A percentile compares a stretch with the other conserved stretches of the same genome.
phyloP scores from a whole-genome alignment of 2,797 vertebrate genomes.

The Onychomys torridus region DNA sequence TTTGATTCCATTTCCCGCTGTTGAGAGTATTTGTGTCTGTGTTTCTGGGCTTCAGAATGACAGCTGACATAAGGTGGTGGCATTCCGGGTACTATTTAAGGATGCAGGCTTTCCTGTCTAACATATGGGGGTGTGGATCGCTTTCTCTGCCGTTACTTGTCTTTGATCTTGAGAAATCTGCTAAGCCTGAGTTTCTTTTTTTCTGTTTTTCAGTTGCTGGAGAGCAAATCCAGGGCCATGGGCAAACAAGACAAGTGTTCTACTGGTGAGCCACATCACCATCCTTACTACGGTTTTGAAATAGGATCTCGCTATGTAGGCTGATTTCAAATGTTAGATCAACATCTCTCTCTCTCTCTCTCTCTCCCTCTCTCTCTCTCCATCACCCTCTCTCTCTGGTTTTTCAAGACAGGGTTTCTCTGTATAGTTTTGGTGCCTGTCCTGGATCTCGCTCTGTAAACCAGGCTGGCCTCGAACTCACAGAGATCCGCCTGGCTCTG shows the following conservation, averaged over 20 bases:
- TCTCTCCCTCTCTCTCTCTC: too few species aligned
- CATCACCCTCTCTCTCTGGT: too few species aligned
- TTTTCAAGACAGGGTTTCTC: too few species aligned
- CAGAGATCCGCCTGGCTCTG: too few species aligned
- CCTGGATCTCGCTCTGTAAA: too few species aligned
- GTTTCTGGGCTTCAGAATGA: background rate
- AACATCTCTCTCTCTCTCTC: background rate
- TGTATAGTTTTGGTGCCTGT: too few species aligned
- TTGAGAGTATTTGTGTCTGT: background rate
- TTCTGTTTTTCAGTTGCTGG: background rate
- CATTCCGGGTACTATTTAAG: background rate
- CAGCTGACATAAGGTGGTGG: background rate
- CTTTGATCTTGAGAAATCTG: background rate
- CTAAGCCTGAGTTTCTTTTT: background rate
- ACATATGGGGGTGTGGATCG: background rate
- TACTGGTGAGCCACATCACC: rapidly evolving
- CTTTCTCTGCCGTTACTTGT: background rate
- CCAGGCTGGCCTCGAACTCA: too few species aligned
- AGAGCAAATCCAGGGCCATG: background rate
- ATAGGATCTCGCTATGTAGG: too few species aligned
- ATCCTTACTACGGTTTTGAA: background rate
- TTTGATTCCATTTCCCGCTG: background rate
- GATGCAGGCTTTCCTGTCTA: background rate
- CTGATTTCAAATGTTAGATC: background rate
- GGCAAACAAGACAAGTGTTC: background rate